A percentile compares a stretch with the other conserved stretches of the same genome.
Conservation (phyloP, 1,140 invertebrate species). For the Anastatus disparis region DNA sequence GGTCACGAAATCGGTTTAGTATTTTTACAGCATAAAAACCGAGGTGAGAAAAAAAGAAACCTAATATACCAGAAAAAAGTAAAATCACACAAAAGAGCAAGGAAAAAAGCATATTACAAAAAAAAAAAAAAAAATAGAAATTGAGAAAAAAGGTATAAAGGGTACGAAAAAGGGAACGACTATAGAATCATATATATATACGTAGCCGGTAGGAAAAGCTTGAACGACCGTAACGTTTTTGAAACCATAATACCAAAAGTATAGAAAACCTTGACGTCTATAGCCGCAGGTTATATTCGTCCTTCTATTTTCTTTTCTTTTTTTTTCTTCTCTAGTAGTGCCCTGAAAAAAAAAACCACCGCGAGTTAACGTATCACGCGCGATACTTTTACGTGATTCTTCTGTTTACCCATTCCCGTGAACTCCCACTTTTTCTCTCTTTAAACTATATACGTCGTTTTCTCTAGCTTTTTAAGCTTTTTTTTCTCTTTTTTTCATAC, state of each 20-base stretch:
- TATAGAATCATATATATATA: not conserved
- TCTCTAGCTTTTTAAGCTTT: no score
- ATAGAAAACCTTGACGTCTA: slow-evolving; percentile 10
- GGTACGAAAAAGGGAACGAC: no score
- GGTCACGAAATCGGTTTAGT: no score
- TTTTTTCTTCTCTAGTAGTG: not conserved
- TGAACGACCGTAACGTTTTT: slow-evolving; percentile 5
- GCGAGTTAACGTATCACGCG: slow-evolving; percentile 20
- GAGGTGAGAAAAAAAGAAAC: not conserved
- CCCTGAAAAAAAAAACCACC: slow-evolving; percentile 12
- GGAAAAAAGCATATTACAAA: not conserved
- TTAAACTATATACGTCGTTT: not conserved
- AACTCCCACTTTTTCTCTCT: not conserved
- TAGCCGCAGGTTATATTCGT: slow-evolving; percentile 1
- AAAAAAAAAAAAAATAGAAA: not conserved
- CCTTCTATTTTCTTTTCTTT: not conserved
- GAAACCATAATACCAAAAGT: slow-evolving; percentile 19
- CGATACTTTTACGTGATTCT: slow-evolving; percentile 24
- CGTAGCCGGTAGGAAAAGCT: not conserved
- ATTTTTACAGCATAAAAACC: not conserved
- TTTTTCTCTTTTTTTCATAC: not conserved
- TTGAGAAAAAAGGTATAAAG: not conserved
- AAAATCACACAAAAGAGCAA: not conserved
- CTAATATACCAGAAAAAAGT: not conserved
- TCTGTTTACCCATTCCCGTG: not conserved